Evolutionary conservation across 2,797 vertebrate species (phyloP).

Genomic region (Leuciscus waleckii): DNA sequence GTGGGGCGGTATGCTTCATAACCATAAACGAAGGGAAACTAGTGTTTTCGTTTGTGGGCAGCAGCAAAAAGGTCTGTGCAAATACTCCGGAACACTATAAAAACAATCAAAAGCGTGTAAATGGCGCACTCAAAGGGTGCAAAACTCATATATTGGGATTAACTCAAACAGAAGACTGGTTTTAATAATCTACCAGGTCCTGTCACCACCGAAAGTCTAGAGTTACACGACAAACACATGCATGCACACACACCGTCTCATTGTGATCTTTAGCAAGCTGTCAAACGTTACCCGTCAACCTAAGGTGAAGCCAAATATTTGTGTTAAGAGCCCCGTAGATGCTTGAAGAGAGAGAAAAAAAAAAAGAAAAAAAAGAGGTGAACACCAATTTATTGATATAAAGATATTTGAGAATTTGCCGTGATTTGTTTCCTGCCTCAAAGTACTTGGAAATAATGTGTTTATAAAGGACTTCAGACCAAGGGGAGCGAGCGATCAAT

Average conservation of each 20-base stretch:
- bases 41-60: conserved; percentile 1
- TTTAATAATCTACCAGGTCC: conserved; percentile 43
- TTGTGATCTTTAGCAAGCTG: conserved; percentile 52
- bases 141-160: conserved; percentile 28
- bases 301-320: conserved; percentile 60
- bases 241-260: conserved; percentile 38
- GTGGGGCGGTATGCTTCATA: conserved; percentile 24
- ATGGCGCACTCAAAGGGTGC: background rate
- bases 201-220: conserved; percentile 26
- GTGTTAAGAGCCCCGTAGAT: conserved; percentile 34
- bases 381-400: conserved; percentile 31
- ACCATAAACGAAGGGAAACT: conserved; percentile 26
- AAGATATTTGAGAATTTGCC: conserved; percentile 37
- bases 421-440: conserved; percentile 33
- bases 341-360: background rate
- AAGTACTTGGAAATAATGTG: conserved; percentile 47
- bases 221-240: conserved; percentile 53
- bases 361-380: background rate
- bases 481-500: conserved; percentile 42
- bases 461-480: conserved; percentile 54
- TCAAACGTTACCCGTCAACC: conserved; percentile 59
- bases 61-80: conserved; percentile 5
- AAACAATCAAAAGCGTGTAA: conserved; percentile 42
- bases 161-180: conserved; percentile 42
- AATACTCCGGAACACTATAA: conserved; percentile 33